A percentile compares a stretch with the other conserved stretches of the same genome.
Conservation (phyloP, 2,888 invertebrate genomes). For the Archaeoteleia sp. region DNA sequence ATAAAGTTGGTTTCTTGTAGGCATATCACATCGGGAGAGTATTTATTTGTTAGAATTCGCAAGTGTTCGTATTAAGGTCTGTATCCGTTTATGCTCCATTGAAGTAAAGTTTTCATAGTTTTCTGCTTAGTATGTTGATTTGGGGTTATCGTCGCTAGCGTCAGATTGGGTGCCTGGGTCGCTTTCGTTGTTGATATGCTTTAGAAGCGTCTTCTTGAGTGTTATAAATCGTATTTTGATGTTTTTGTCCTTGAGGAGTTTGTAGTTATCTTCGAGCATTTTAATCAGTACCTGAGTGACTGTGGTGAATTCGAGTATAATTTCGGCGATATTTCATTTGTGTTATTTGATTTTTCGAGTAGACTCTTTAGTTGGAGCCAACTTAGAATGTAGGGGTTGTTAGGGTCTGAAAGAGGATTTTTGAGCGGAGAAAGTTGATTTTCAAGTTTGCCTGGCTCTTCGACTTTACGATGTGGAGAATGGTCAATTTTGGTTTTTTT, state of each 20-base stretch:
- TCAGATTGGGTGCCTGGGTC: not conserved
- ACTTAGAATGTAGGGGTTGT: constrained; percentile 2
- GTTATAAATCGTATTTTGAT: too few species aligned
- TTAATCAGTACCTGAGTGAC: not conserved
- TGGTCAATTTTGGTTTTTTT: constrained; percentile 7
- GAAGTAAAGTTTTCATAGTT: constrained; percentile 12
- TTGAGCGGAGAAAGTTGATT: too few species aligned
- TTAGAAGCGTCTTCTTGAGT: constrained; percentile 10
- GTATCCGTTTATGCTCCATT: constrained; percentile 33
- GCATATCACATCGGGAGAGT: too few species aligned
- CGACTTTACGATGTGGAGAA: not conserved
- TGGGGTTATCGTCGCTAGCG: not conserved
- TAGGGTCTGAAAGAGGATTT: too few species aligned
- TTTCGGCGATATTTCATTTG: too few species aligned
- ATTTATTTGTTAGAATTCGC: too few species aligned
- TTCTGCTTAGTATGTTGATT: not conserved
- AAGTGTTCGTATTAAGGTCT: constrained; percentile 11
- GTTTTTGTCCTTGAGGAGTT: not conserved
- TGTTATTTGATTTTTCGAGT: constrained; percentile 5
- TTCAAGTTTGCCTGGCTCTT: constrained; percentile 13
- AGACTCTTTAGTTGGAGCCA: constrained; percentile 8
- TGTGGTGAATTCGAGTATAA: too few species aligned
- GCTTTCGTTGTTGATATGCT: not conserved
- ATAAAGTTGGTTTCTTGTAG: constrained; percentile 38
- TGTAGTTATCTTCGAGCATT: constrained; percentile 9